A percentile compares a stretch with the other conserved stretches of the same genome.
Conservation (phyloP, 2,888 invertebrate species). For the Tiliacea aurago region DNA sequence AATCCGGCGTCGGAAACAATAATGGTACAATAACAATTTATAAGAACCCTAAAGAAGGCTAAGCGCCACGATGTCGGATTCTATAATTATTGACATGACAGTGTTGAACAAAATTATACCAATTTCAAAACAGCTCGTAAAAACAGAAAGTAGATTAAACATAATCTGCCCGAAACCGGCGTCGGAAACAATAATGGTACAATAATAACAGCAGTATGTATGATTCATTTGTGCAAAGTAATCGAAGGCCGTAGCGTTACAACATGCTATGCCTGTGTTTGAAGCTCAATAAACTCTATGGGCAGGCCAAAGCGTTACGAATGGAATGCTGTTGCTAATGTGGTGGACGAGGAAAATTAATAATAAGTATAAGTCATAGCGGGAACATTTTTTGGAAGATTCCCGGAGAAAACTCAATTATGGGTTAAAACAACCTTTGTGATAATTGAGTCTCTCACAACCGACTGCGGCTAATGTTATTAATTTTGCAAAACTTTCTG, state of each 20-base stretch:
- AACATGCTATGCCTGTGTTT: conserved; percentile 48
- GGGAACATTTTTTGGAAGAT: neutral
- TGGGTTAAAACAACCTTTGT: neutral
- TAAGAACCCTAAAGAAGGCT: neutral
- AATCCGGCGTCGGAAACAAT: conserved; percentile 45
- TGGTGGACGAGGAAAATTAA: neutral
- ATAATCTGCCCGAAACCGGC: conserved; percentile 15
- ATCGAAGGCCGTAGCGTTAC: conserved; percentile 64
- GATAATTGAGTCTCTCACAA: neutral
- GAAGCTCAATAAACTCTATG: conserved; percentile 58
- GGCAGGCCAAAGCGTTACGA: conserved; percentile 25
- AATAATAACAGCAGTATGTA: conserved; percentile 55
- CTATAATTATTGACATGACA: neutral
- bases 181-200: conserved; percentile 50
- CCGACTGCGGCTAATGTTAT: neutral
- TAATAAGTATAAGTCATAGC: neutral
- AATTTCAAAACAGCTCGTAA: conserved; percentile 24
- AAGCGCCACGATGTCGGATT: neutral
- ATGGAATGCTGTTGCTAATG: conserved; percentile 26
- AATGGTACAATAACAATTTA: conserved; percentile 48
- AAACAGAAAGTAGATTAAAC: conserved; percentile 49
- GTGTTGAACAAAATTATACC: neutral
- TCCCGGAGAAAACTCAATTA: neutral
- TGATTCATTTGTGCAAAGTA: conserved; percentile 65
- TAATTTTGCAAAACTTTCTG: neutral